A percentile compares a stretch with the other conserved stretches of the same genome.
Evolutionary conservation across 2,888 invertebrate species (phyloP).

Genomic region (Physocephala rufipes): DNA sequence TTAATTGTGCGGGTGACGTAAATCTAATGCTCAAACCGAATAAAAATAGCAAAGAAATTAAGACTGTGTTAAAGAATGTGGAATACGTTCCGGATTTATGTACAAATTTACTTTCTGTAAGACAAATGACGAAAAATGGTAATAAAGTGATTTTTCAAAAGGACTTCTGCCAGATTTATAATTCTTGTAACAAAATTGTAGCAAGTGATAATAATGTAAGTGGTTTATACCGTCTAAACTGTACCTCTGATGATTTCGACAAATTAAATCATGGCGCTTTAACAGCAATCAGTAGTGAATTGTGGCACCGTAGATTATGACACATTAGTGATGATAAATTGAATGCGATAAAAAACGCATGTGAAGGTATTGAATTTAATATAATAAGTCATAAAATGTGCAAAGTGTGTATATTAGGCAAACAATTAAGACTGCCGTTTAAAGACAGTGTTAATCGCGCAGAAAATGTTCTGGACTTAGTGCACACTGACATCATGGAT

Average conservation of each 20-base stretch:
- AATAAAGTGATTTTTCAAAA: not conserved
- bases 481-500: not conserved
- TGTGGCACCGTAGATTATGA: not conserved
- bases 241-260: no score
- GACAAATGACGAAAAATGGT: slow-evolving; percentile 1
- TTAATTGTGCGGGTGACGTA: slow-evolving; percentile 17
- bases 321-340: not conserved
- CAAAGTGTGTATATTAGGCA: not conserved
- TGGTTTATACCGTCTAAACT: no score
- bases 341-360: not conserved
- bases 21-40: no score
- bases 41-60: no score
- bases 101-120: not conserved
- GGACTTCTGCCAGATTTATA: not conserved
- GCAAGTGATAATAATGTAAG: no score
- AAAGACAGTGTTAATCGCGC: not conserved
- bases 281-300: no score
- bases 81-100: not conserved
- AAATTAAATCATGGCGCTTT: no score
- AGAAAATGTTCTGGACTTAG: not conserved
- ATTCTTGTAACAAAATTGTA: no score
- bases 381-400: not conserved
- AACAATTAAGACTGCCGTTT: not conserved
- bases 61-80: no score
- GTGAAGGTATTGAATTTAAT: no score